Evolutionary conservation across 2,888 invertebrate species (phyloP).

Genomic region (Phyllotreta cruciferae): DNA sequence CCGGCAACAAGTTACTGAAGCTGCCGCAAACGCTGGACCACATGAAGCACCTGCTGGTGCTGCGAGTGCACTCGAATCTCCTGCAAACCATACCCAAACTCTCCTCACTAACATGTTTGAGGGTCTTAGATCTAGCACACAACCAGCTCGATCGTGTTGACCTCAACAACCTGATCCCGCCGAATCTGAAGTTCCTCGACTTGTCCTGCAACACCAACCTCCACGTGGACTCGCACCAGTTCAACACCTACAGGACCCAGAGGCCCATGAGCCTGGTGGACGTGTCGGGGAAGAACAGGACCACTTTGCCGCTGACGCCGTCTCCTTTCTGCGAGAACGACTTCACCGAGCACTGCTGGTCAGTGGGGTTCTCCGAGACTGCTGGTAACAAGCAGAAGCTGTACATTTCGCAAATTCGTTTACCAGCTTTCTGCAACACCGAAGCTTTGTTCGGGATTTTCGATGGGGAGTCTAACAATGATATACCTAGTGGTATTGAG

Average conservation of each 20-base stretch:
- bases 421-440: conserved; percentile 79
- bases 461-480: conserved; percentile 76
- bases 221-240: conserved; percentile 83
- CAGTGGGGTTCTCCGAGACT: conserved; percentile 84
- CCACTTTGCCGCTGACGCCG: conserved; percentile 68
- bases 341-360: conserved; percentile 75
- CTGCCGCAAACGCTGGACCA: conserved; percentile 79
- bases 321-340: conserved; percentile 65
- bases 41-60: conserved; percentile 73
- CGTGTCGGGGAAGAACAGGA: conserved; percentile 80
- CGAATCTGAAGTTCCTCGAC: conserved; percentile 83
- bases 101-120: conserved; percentile 74
- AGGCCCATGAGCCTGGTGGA: conserved; percentile 83
- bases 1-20: conserved; percentile 79
- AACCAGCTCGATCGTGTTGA: conserved; percentile 84
- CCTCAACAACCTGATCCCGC: conserved; percentile 76
- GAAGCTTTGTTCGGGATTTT: conserved; percentile 86
- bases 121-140: conserved; percentile 84
- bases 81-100: conserved; percentile 78
- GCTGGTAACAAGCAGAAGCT: conserved; percentile 76
- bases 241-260: conserved; percentile 79
- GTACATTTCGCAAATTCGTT: conserved; percentile 79
- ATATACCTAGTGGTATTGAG: conserved; percentile 73
- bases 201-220: conserved; percentile 83
- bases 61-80: conserved; percentile 84